phyloP scores from a whole-genome alignment of 1,140 invertebrate species.

The Dinoponera quadriceps region DNA sequence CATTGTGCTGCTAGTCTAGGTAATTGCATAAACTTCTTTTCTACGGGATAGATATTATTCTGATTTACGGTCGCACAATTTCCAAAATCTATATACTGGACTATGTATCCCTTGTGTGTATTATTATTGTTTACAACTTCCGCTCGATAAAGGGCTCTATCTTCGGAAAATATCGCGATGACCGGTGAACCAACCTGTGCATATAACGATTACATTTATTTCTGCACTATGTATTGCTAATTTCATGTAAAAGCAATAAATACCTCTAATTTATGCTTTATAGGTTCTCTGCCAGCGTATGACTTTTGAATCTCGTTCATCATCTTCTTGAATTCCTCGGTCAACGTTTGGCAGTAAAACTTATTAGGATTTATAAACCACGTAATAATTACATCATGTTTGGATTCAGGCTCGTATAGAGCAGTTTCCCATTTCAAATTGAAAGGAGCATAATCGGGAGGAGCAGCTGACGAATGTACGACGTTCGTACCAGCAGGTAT shows the following conservation, averaged over 20 bases:
- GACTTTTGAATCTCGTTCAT: conserved; percentile 89
- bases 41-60: conserved; percentile 89
- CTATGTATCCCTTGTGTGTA: conserved; percentile 85
- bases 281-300: conserved; percentile 86
- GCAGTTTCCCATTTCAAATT: conserved; percentile 80
- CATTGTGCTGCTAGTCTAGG: conserved; percentile 90
- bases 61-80: conserved; percentile 88
- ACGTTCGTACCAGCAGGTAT: conserved; percentile 3
- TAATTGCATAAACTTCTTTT: conserved; percentile 88
- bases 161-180: conserved; percentile 89
- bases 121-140: conserved; percentile 87
- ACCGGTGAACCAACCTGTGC: conserved; percentile 87
- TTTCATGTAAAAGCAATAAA: conserved; percentile 29
- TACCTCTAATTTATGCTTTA: conserved; percentile 75
- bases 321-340: conserved; percentile 87
- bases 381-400: conserved; percentile 85
- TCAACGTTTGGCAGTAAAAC: conserved; percentile 88
- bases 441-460: conserved; percentile 80
- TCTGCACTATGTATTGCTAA: background rate
- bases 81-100: conserved; percentile 91
- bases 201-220: conserved; percentile 72
- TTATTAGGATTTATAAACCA: conserved; percentile 89
- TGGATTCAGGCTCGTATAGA: conserved; percentile 74
- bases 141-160: conserved; percentile 89
- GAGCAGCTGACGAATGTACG: conserved; percentile 24